Conservation (phyloP, 1,140 invertebrate species). For the Drosophila serrata region DNA sequence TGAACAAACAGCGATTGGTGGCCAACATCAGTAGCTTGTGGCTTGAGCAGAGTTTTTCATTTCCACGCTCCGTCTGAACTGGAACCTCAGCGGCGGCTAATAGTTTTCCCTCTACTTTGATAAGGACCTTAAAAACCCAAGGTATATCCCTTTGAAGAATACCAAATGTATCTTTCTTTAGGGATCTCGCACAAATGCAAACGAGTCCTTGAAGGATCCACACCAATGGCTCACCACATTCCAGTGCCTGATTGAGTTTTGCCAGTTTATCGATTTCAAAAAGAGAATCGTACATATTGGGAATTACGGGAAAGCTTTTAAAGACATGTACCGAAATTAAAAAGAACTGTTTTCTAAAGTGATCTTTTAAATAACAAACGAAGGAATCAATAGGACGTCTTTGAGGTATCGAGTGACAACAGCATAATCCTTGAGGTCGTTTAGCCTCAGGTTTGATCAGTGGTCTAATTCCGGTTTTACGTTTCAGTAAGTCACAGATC, state of each 20-base stretch:
- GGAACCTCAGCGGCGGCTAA: not conserved
- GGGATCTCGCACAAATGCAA: constrained; percentile 37
- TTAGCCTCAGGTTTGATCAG: not conserved
- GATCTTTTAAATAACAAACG: not conserved
- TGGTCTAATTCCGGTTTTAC: not conserved
- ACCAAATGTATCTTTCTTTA: constrained; percentile 12
- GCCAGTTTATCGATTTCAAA: not conserved
- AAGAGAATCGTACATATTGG: not conserved
- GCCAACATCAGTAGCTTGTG: constrained; percentile 5
- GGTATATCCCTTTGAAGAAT: constrained; percentile 15
- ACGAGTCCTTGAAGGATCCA: constrained; percentile 50
- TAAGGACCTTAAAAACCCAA: not conserved
- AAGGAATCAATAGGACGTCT: no score
- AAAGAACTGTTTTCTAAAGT: not conserved
- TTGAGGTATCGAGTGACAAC: no score
- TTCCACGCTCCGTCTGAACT: not conserved
- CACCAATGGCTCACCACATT: constrained; percentile 5
- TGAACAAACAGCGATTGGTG: constrained; percentile 20
- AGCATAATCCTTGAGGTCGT: not conserved
- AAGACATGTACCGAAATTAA: no score
- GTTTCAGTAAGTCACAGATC: constrained; percentile 5
- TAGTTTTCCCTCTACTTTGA: constrained; percentile 23
- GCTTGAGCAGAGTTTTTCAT: constrained; percentile 8
- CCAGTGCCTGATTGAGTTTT: constrained; percentile 25
- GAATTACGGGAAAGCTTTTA: not conserved